Conservation (phyloP, 2,797 vertebrate species). For the Adelosebastes latens region DNA sequence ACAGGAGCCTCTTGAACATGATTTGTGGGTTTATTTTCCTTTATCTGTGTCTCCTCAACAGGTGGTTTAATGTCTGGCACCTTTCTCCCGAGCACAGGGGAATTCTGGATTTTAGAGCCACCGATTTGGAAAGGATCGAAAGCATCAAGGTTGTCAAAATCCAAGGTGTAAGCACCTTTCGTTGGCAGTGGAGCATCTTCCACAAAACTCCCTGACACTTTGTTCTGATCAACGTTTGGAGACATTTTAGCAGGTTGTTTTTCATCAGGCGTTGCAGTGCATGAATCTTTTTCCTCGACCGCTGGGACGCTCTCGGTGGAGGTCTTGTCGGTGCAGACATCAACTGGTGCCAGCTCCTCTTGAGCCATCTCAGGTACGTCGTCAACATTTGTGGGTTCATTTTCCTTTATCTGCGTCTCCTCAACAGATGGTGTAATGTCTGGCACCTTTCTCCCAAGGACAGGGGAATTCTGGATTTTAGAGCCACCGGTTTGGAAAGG, state of each 20-base stretch:
- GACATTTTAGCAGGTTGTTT: neutral
- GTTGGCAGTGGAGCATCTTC: constrained; percentile 66
- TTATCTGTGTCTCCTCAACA: constrained; percentile 58
- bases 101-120: constrained; percentile 74
- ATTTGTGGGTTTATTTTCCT: neutral
- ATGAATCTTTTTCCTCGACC: neutral
- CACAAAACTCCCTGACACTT: constrained; percentile 20
- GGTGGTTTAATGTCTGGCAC: neutral
- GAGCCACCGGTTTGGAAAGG: constrained; percentile 76
- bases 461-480: constrained; percentile 75
- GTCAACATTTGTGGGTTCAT: neutral
- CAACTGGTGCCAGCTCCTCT: constrained; percentile 34
- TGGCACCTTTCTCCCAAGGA: constrained; percentile 27
- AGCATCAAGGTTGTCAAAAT: constrained; percentile 72
- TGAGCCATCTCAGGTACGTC: neutral
- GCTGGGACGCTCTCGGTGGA: constrained; percentile 68
- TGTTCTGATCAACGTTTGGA: neutral
- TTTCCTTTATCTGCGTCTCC: constrained; percentile 56
- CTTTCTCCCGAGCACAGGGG: constrained; percentile 53
- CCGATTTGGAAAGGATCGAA: constrained; percentile 76
- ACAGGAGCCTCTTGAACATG: neutral
- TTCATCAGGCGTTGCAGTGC: constrained; percentile 33
- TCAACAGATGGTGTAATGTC: constrained; percentile 10
- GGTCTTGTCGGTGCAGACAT: constrained; percentile 58
- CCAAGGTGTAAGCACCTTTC: constrained; percentile 67